Evolutionary conservation across 2,113 vertebrate genomes (phyloP), one percentile per base, ranked within the genome.

Genomic region (Perca flavescens): DNA sequence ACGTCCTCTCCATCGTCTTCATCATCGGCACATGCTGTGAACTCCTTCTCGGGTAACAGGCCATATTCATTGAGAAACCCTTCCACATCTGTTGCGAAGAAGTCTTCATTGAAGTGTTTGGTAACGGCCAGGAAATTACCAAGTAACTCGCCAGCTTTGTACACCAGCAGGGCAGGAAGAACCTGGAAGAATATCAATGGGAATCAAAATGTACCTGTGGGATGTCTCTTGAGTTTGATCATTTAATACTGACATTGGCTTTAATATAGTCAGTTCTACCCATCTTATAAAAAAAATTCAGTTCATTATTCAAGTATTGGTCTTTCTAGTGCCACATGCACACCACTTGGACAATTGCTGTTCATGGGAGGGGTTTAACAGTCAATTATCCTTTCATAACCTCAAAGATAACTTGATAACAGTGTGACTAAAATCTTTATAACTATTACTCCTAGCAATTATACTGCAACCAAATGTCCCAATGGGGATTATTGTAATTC

Each of bases 71-170:
- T 97, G 62, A 99, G 95, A 90, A 98, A 98, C 2, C 93, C 94
- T 83, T 99, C 98, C 70, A 99, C 96, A 76, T 99, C 98, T 1
- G 94, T 96, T 1, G 97, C 96, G 87, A 97, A 98, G 89, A 98
- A 98, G 60, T 99, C 96, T 84, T 97, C 95, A 0, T 82, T 93
- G 70, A 99, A 94, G 79, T 97, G 96, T 92, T 97, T 94, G 6
- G 96, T 94, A 66, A 99, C 58, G 5, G 94, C 94, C 62, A 98
- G 94, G 91, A 99, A 99, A 85, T 97, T 99, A 68, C 97, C 97
- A 19, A 99, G 94, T 14, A 99, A 93, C 88, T 99, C 97, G 3
- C 97, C 98, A 0, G 95, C 96, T 92, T 97, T 99, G 89, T 99
- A 99, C 56, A 99, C 95, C 2, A 99, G 93, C 22, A 99, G 77